Conservation (phyloP, 2,797 vertebrate species). For the Semaprochilodus insignis region DNA sequence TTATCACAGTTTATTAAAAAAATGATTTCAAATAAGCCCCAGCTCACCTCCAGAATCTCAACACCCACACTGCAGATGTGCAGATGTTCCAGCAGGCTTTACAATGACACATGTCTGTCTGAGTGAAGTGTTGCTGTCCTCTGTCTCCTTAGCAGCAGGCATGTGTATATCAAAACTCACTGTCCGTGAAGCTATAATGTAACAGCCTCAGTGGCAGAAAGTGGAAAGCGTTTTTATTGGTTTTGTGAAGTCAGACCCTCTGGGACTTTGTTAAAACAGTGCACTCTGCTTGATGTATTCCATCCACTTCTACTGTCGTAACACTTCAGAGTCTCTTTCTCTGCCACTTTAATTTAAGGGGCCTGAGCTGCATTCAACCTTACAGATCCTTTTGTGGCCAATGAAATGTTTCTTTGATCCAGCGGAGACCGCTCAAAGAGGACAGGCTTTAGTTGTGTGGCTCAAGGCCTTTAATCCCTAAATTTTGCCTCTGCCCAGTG, state of each 20-base stretch:
- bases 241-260: constrained; percentile 45
- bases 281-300: constrained; percentile 43
- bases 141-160: constrained; percentile 22
- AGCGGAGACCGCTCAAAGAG: constrained; percentile 36
- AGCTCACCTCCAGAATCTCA: constrained; percentile 36
- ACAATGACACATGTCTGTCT: constrained; percentile 33
- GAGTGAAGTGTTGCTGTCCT: constrained; percentile 25
- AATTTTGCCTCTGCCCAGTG: constrained; percentile 43
- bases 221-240: constrained; percentile 34
- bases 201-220: constrained; percentile 20
- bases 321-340: constrained; percentile 45
- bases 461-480: constrained; percentile 50
- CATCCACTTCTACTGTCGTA: constrained; percentile 35
- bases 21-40: constrained; percentile 51
- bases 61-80: constrained; percentile 19
- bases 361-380: constrained; percentile 48
- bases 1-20: constrained; percentile 61
- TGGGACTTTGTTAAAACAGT: constrained; percentile 60
- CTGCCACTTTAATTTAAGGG: constrained; percentile 54
- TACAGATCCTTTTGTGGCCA: constrained; percentile 53
- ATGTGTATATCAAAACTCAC: constrained; percentile 44
- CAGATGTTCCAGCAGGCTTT: not conserved
- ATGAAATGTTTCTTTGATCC: constrained; percentile 58
- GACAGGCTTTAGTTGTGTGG: constrained; percentile 41
- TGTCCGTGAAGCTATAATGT: constrained; percentile 41